phyloP scores from a whole-genome alignment of 1,140 invertebrate species.

The Maconellicoccus hirsutus region DNA sequence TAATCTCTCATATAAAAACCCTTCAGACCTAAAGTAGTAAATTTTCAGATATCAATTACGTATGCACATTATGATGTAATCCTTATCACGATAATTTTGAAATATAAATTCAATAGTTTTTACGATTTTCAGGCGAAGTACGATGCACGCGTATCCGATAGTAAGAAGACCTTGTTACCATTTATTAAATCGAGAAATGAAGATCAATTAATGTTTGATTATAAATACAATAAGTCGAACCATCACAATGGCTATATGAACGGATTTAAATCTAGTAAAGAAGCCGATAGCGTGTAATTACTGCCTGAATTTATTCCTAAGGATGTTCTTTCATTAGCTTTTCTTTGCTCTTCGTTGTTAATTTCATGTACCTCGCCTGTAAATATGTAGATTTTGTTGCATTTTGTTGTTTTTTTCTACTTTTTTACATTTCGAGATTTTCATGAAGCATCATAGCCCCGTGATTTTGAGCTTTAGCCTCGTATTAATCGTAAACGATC shows the following conservation, averaged over 20 bases:
- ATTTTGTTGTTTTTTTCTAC: not conserved
- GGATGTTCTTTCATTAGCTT: not conserved
- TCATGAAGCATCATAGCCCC: too few relatives aligned
- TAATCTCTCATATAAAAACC: too few relatives aligned
- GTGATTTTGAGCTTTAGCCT: too few relatives aligned
- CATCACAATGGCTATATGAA: not conserved
- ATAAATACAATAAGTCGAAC: not conserved
- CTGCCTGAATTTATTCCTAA: not conserved
- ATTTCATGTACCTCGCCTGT: not conserved
- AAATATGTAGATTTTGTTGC: not conserved
- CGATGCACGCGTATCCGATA: constrained; percentile 47
- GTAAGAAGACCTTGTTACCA: constrained; percentile 43
- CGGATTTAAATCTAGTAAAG: not conserved
- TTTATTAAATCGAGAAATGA: constrained; percentile 32
- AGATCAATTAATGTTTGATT: not conserved
- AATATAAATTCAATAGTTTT: not conserved
- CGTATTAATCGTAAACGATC: not conserved
- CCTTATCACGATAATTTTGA: not conserved
- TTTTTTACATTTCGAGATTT: too few relatives aligned
- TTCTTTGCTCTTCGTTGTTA: not conserved
- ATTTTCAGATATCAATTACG: too few relatives aligned
- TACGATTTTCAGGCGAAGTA: constrained; percentile 50
- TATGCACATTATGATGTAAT: too few relatives aligned
- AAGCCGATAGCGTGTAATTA: not conserved
- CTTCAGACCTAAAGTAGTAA: too few relatives aligned